Evolutionary conservation across 2,888 invertebrate genomes (phyloP).

Genomic region (Cyrtodaria siliqua): DNA sequence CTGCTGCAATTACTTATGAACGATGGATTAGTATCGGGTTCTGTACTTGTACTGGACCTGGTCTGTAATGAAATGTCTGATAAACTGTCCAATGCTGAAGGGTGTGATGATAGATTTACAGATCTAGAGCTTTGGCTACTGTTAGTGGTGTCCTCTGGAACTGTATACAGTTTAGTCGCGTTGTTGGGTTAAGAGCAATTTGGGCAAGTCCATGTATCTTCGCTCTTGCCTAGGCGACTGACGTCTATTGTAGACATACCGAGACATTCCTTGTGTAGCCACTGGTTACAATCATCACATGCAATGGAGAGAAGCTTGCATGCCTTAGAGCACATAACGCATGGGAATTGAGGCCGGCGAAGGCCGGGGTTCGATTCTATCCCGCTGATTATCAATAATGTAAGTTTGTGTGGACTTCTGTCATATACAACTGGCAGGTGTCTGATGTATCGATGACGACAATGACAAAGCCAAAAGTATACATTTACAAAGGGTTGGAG

Average conservation of each 20-base stretch:
- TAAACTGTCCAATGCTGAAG: no score
- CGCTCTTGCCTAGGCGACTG: conserved; percentile 22
- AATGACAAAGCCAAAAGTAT: background rate
- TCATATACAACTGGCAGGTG: background rate
- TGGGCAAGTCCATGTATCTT: conserved; percentile 37
- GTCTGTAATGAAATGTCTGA: no score
- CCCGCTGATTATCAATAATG: conserved; percentile 13
- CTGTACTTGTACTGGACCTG: no score
- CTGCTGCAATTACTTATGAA: no score
- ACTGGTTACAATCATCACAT: conserved; percentile 45
- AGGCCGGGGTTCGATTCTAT: conserved; percentile 45
- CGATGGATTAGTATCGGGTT: no score
- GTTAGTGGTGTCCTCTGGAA: no score
- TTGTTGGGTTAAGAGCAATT: conserved; percentile 22
- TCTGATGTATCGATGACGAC: background rate
- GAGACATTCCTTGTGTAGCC: conserved; percentile 36
- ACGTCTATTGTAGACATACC: conserved; percentile 31
- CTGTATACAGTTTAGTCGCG: no score
- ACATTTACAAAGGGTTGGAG: background rate
- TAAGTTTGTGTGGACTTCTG: background rate
- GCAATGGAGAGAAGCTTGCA: conserved; percentile 22
- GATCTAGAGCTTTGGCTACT: no score
- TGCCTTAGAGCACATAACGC: conserved; percentile 26
- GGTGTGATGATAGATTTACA: no score
- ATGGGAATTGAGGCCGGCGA: conserved; percentile 25